Evolutionary conservation across 2,113 vertebrate species (phyloP), one percentile per base, ranked within the genome.

Genomic region (Forbesichthys agassizii): DNA sequence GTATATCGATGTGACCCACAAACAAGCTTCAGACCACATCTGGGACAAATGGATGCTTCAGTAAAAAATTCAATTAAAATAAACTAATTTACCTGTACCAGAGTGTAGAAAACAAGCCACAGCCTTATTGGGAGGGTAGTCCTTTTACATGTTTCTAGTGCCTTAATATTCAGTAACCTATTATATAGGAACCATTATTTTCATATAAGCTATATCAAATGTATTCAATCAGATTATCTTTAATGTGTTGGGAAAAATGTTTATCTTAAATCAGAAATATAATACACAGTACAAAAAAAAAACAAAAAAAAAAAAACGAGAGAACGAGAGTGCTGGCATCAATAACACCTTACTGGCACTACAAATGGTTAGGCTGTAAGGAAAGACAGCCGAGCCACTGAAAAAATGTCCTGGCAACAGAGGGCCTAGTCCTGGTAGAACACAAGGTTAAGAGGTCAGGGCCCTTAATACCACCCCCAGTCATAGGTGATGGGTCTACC

Each of bases 331-430:
- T 75, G 64, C 73, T 78, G 74, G 66, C 71, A 64, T 83, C 75
- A 54, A 48, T 61, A 52, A 83, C 69, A 74, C 66, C 68, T 75
- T 79, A 87, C 87, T 89, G 87, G 79, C 69, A 75, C 78, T 82
- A 85, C 58, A 71, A 84, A 76, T 68, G 60, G 64, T 82, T 64
- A 75, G 66, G 76, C 63, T 82, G 68, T 81, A 76, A 78, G 76
- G 54, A 68, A 61, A 68, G 69, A 75, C 6, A 55, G 78, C 88
- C 81, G 86, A 76, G 85, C 77, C 77, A 81, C 74, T 66, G 48
- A 42, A 18, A 42, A 76, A 72, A 49, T 61, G 83, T 85, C 77
- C 68, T 81, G 69, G 64, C 61, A 55, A 36, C 73, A 78, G 72
- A 2, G 63, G 78, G 73, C 69, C 72, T 61, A 81, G 79, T 68